Base-by-base conservation (phyloP, 2,888 invertebrate genomes). In the Cryptophagus acutangulus region DNA sequence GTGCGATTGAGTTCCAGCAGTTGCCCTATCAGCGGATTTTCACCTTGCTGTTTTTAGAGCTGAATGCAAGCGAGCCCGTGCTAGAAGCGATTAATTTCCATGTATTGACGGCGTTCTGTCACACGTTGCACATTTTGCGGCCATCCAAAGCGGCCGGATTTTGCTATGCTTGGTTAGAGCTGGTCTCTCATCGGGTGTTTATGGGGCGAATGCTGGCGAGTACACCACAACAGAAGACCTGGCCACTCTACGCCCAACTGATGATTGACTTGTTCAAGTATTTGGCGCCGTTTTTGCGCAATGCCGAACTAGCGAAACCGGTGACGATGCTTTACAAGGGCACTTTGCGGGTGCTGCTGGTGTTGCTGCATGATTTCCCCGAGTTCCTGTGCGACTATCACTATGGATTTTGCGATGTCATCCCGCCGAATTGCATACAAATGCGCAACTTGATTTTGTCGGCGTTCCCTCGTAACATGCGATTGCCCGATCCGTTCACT, bases 381-480 rank as follows among this genome's bases (percentile, higher is more conserved):
- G 99, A 99, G 72, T 95, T 99, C 69, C 77, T 99, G 36, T 97
- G 97, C 70, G 99, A 99, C 67, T 97, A 96, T 70, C 96, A 99
- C 69, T 97, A 97, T 68, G 91, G 92, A 30, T 95, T 99, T 73
- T 97, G 99, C 69, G 99, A 99, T 70, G 95, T 93, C 45, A 97
- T 99, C 58, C 97, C 99, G 33, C 93, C 97, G 2, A 99, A 99
- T 69, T 99, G 99, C 71, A 95, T 99, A 54, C 97, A 91, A 70
- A 93, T 99, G 92, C 79, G 99, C 36, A 99, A 99, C 67, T 76
- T 99, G 40, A 95, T 99, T 38, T 74, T 99, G 46, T 95, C 96
- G 2, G 99, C 99, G 2, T 99, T 96, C 67, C 99, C 99, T 6
- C 78, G 96, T 34, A 94, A 92, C 65, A 99, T 99, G 97, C 78